A percentile compares a stretch with the other conserved stretches of the same genome.
Conservation (phyloP, 2,888 invertebrate genomes). For the Leptopilina drosophilae region DNA sequence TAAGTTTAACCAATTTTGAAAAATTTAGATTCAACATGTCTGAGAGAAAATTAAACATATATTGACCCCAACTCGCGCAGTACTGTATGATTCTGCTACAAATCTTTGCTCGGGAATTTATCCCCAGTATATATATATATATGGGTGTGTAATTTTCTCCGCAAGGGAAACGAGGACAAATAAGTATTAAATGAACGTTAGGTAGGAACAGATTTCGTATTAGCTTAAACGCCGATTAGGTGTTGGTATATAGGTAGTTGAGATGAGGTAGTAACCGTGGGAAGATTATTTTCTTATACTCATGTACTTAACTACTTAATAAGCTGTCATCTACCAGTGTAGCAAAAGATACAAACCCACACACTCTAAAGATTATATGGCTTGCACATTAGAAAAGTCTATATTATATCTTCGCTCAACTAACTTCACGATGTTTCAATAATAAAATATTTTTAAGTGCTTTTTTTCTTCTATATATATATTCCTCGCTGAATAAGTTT, state of each 20-base stretch:
- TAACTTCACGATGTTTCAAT: constrained; percentile 22
- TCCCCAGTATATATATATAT: background rate
- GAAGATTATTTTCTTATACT: constrained; percentile 60
- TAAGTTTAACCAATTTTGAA: too few species aligned
- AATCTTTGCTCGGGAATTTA: background rate
- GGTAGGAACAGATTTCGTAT: constrained; percentile 37
- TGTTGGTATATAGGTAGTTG: constrained; percentile 41
- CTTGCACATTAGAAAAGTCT: background rate
- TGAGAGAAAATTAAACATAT: too few species aligned
- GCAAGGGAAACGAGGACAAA: too few species aligned
- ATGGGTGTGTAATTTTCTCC: background rate
- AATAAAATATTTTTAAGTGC: constrained; percentile 24
- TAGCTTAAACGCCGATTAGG: constrained; percentile 49
- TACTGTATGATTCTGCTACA: too few species aligned
- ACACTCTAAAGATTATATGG: constrained; percentile 5
- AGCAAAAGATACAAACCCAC: background rate
- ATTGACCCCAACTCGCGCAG: too few species aligned
- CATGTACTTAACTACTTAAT: constrained; percentile 58
- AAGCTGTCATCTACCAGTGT: constrained; percentile 46
- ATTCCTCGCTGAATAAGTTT: background rate
- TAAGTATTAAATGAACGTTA: background rate
- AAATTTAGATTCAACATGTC: too few species aligned
- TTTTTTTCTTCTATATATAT: background rate
- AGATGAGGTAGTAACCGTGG: constrained; percentile 55
- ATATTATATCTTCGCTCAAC: background rate